Percentiles rank a stretch among this genome's conserved stretches.
Conservation (phyloP, 1,140 invertebrate genomes). For the Oryzaephilus surinamensis region DNA sequence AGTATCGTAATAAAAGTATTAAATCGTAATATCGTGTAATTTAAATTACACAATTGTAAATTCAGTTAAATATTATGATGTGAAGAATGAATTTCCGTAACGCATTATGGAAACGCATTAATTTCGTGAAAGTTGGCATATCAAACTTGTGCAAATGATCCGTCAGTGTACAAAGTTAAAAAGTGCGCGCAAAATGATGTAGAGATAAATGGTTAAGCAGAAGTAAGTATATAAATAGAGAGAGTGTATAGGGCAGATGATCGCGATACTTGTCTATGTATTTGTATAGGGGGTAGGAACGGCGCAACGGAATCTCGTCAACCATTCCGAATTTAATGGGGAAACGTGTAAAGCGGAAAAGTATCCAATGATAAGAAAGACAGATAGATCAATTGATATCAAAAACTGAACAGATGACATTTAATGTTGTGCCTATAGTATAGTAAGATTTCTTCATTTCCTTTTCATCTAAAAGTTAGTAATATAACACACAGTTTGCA, state of each 20-base stretch:
- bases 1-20: too few species aligned
- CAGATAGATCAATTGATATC: constrained; percentile 35
- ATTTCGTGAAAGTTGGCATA: constrained; percentile 5
- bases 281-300: too few species aligned
- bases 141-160: constrained; percentile 14
- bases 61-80: too few species aligned
- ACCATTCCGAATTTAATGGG: constrained; percentile 25
- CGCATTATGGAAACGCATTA: not conserved
- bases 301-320: constrained; percentile 10
- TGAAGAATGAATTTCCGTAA: not conserved
- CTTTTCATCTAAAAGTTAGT: constrained; percentile 23
- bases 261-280: constrained; percentile 14
- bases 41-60: too few species aligned
- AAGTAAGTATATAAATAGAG: constrained; percentile 5
- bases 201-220: constrained; percentile 16
- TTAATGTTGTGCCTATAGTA: constrained; percentile 26
- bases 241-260: constrained; percentile 16
- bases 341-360: constrained; percentile 33
- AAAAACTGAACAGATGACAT: constrained; percentile 30
- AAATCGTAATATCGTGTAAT: too few species aligned
- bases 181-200: constrained; percentile 12
- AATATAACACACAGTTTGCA: too few species aligned
- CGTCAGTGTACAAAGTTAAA: constrained; percentile 10
- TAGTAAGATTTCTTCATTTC: constrained; percentile 25
- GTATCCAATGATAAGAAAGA: constrained; percentile 33